Percentiles rank a stretch among this genome's conserved stretches.
Evolutionary conservation across 2,113 vertebrate genomes (phyloP).

Genomic region (Melanostigma gelatinosum): DNA sequence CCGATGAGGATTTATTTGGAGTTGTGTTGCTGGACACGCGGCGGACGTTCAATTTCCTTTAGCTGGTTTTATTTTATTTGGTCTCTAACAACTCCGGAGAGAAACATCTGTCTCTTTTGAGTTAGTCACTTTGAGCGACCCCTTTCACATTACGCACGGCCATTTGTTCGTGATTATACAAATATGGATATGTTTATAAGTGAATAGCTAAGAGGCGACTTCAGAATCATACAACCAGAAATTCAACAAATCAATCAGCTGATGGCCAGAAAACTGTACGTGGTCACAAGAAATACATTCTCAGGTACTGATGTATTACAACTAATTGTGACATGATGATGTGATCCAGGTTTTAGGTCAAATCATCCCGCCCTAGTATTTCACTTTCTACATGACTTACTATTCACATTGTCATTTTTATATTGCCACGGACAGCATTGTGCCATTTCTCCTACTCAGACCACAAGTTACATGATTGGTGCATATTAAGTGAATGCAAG

Average conservation of each 20-base stretch:
- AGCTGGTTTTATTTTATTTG: constrained; percentile 2
- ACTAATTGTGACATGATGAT: not conserved
- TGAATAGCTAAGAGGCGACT: not conserved
- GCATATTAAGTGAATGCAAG: constrained; percentile 70
- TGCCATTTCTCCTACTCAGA: constrained; percentile 15
- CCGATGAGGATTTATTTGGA: not conserved
- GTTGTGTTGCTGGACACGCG: not conserved
- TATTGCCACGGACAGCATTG: constrained; percentile 10
- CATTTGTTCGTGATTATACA: not conserved
- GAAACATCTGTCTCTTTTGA: not conserved
- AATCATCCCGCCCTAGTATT: not conserved
- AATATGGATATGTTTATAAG: not conserved
- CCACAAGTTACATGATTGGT: constrained; percentile 54
- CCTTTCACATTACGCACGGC: not conserved
- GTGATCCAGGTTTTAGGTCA: constrained; percentile 10
- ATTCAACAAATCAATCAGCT: not conserved
- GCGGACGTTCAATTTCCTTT: not conserved
- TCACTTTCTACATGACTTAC: not conserved
- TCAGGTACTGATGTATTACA: not conserved
- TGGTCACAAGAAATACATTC: not conserved
- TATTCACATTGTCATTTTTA: not conserved
- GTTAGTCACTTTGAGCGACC: not conserved
- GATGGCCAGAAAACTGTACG: not conserved
- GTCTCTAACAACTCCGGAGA: not conserved
- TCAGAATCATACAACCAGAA: not conserved